Base-by-base conservation (phyloP, 2,888 invertebrate species). In the Odontocolon sp. region DNA sequence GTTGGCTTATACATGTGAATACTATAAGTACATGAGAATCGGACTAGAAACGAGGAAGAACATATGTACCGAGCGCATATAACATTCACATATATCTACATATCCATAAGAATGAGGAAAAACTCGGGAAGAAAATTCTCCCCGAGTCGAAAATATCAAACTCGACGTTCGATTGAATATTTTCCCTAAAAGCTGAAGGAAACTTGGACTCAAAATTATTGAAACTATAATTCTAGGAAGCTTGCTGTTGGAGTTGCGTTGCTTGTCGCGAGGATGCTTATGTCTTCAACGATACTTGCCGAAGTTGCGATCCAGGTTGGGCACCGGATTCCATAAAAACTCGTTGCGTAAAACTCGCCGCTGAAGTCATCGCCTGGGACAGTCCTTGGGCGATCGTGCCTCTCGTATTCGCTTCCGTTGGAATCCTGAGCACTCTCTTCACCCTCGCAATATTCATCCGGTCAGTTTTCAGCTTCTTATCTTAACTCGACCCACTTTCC, bases 191-290 rank as follows among this genome's bases (percentile, higher is more conserved):
- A 9, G 23, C 21, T 3, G 3, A 56, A 11, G 14, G 9, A 36
- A 38, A 21, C n/a, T n/a, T 0, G n/a, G 14, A 5, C 23, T 50
- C 6, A n/a, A 50, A 50, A 23, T 40, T 36, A 21, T 63, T 70
- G 45, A 67, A 36, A 57, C 31, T 59, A 11, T 40, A 69, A 52
- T 83, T 84, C 9, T 83, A 92, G 92, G 92, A 92, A 86, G 91
- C 92, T 63, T 95, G 95, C 84, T 95, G 95, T 85, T 95, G 95
- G 95, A 92, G 92, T 28, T 95, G 95, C 87, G 93, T 94, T 26
- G 91, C 93, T 2, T 95, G 95, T 86, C 91, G 93, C 31, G 93
- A 93, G 64, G 92, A 93, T 77, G 92, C 94, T 21, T 93, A 92
- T 83, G 92, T 93, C 8, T 92, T 91, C 85, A 93, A 94, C 86